Percentiles rank a stretch among this genome's conserved stretches.
These are phyloP conservation scores for Drosophila mauritiana DNA, from an alignment of 1,140 invertebrate genomes.

Conservation along the genomic window DNA sequence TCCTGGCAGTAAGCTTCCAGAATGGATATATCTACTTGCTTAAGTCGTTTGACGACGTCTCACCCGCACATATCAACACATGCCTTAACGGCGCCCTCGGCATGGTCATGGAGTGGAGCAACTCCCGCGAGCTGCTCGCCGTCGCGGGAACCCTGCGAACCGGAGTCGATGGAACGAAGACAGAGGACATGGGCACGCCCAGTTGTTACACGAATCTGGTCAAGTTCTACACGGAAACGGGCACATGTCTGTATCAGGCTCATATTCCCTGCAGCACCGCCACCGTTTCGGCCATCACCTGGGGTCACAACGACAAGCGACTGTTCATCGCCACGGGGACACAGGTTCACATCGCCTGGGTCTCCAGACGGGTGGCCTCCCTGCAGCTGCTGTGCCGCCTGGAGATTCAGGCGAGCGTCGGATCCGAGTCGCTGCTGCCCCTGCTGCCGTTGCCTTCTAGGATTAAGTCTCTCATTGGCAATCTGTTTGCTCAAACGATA, in stretches of 20 bases:
- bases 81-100: constrained; percentile 88
- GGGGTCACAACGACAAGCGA: constrained; percentile 98
- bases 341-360: constrained; percentile 95
- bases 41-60: constrained; percentile 96
- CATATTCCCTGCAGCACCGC: constrained; percentile 89
- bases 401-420: constrained; percentile 87
- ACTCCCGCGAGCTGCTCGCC: constrained; percentile 95
- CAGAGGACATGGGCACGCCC: constrained; percentile 74
- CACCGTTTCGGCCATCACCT: constrained; percentile 96
- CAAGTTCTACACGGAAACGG: constrained; percentile 92
- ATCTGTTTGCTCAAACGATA: constrained; percentile 98
- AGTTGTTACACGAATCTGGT: constrained; percentile 84
- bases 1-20: constrained; percentile 94
- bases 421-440: constrained; percentile 87
- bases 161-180: constrained; percentile 60
- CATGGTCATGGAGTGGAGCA: constrained; percentile 97
- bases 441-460: constrained; percentile 93
- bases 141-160: constrained; percentile 91
- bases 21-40: constrained; percentile 95
- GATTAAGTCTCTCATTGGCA: constrained; percentile 92
- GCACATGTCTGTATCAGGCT: constrained; percentile 90
- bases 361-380: constrained; percentile 94
- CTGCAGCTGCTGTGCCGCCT: constrained; percentile 94
- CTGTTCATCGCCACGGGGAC: constrained; percentile 96
- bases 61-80: constrained; percentile 90